Percentiles rank a stretch among this genome's conserved stretches.
phyloP scores from a whole-genome alignment of 2,888 invertebrate species.

The Drepana falcataria region DNA sequence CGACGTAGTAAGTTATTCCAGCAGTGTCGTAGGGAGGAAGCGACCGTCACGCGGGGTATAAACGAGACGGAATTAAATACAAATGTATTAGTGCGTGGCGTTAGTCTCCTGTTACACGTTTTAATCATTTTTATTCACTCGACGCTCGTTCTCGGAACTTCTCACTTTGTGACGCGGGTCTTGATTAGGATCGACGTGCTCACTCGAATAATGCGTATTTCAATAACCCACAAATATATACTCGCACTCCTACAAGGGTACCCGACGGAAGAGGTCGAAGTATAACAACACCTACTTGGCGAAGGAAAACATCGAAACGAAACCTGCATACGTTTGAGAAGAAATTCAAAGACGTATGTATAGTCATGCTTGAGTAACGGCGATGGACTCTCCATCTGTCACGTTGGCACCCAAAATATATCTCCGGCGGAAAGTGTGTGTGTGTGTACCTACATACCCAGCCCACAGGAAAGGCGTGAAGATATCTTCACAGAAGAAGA shows the following conservation, averaged over 20 bases:
- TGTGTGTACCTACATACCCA: too few relatives aligned
- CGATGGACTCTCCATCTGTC: too few relatives aligned
- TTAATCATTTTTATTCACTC: slow-evolving; percentile 63
- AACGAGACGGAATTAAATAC: slow-evolving; percentile 72
- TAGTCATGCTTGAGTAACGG: too few relatives aligned
- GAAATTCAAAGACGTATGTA: too few relatives aligned
- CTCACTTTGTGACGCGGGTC: slow-evolving; percentile 48
- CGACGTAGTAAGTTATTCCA: slow-evolving; percentile 48
- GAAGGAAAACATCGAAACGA: too few relatives aligned
- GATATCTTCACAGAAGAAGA: too few relatives aligned
- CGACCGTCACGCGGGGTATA: slow-evolving; percentile 55
- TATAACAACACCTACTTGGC: too few relatives aligned
- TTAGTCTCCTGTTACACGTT: slow-evolving; percentile 49
- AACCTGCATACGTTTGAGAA: too few relatives aligned
- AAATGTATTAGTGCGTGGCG: slow-evolving; percentile 47
- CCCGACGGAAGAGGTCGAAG: too few relatives aligned
- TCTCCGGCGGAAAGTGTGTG: too few relatives aligned
- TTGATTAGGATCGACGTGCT: slow-evolving; percentile 55
- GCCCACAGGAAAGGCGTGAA: too few relatives aligned
- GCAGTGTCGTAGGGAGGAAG: slow-evolving; percentile 60
- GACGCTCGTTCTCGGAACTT: slow-evolving; percentile 54
- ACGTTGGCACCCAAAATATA: too few relatives aligned
- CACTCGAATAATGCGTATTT: slow-evolving; percentile 42
- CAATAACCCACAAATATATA: slow-evolving; percentile 40
- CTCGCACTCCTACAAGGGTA: slow-evolving; percentile 14